These are phyloP conservation scores for Amphibalanus amphitrite DNA, from an alignment of 1,140 invertebrate genomes.

Conservation along the genomic window DNA sequence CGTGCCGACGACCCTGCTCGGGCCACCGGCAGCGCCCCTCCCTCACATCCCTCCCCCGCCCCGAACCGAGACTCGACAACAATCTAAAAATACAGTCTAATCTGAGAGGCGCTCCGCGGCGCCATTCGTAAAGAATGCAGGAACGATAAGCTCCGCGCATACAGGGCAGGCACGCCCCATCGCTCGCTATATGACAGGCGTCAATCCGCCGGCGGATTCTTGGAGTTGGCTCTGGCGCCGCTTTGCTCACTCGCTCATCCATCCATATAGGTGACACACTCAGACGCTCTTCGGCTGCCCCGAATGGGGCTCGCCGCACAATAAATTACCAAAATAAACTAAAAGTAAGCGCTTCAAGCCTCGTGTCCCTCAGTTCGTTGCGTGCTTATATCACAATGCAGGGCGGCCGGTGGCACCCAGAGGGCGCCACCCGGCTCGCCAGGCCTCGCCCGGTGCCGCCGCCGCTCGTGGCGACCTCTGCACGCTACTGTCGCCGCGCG, in stretches of 20 bases:
- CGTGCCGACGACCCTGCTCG: not conserved
- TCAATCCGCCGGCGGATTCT: too few relatives aligned
- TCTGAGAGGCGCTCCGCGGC: not conserved
- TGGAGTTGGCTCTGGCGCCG: too few relatives aligned
- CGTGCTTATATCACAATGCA: not conserved
- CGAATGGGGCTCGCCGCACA: not conserved
- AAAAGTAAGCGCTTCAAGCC: not conserved
- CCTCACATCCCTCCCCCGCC: not conserved
- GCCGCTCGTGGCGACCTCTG: too few relatives aligned
- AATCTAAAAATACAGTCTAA: not conserved
- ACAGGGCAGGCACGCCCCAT: not conserved
- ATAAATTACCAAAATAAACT: constrained; percentile 1
- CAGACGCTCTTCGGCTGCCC: not conserved
- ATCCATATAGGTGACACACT: not conserved
- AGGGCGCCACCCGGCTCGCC: not conserved
- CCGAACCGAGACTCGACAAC: too few relatives aligned
- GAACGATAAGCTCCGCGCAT: not conserved
- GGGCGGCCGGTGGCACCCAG: too few relatives aligned
- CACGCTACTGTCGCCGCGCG: too few relatives aligned
- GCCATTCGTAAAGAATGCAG: not conserved
- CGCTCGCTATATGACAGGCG: too few relatives aligned
- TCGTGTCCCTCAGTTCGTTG: not conserved
- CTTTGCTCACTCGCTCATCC: not conserved
- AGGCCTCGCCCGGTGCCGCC: not conserved
- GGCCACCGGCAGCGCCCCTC: not conserved